phyloP scores from a whole-genome alignment of 2,888 invertebrate genomes.

The Drosophila eohydei region DNA sequence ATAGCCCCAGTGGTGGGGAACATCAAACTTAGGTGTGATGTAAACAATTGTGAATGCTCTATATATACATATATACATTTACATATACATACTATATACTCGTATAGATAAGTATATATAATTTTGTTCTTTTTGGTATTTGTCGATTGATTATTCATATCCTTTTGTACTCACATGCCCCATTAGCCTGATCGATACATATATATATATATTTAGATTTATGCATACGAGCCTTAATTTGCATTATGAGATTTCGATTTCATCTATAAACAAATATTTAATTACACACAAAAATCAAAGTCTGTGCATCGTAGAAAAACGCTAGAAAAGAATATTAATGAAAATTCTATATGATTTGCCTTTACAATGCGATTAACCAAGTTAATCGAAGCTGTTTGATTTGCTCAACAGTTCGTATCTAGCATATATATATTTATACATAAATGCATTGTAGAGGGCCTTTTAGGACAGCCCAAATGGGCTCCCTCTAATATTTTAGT shows the following conservation, averaged over 20 bases:
- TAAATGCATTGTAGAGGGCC: slow-evolving; percentile 44
- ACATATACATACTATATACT: slow-evolving; percentile 23
- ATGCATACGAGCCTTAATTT: slow-evolving; percentile 46
- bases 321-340: slow-evolving; percentile 32
- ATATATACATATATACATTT: slow-evolving; percentile 34
- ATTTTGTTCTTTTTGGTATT: slow-evolving; percentile 39
- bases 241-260: slow-evolving; percentile 24
- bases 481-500: slow-evolving; percentile 55
- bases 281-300: slow-evolving; percentile 39
- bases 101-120: slow-evolving; percentile 37
- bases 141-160: slow-evolving; percentile 18
- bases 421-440: slow-evolving; percentile 42
- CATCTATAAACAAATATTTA: slow-evolving; percentile 1
- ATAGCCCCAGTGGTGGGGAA: slow-evolving; percentile 69
- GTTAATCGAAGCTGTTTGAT: slow-evolving; percentile 77
- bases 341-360: slow-evolving; percentile 76
- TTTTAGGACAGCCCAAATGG: slow-evolving; percentile 9
- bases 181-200: slow-evolving; percentile 19
- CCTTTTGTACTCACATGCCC: slow-evolving; percentile 30
- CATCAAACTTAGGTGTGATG: slow-evolving; percentile 70
- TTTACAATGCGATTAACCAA: slow-evolving; percentile 76
- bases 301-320: slow-evolving; percentile 53
- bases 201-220: slow-evolving; percentile 30
- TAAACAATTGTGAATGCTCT: slow-evolving; percentile 76
- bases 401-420: slow-evolving; percentile 76